Conservation (phyloP, 1,140 invertebrate genomes). For the Psilanteris sp. region DNA sequence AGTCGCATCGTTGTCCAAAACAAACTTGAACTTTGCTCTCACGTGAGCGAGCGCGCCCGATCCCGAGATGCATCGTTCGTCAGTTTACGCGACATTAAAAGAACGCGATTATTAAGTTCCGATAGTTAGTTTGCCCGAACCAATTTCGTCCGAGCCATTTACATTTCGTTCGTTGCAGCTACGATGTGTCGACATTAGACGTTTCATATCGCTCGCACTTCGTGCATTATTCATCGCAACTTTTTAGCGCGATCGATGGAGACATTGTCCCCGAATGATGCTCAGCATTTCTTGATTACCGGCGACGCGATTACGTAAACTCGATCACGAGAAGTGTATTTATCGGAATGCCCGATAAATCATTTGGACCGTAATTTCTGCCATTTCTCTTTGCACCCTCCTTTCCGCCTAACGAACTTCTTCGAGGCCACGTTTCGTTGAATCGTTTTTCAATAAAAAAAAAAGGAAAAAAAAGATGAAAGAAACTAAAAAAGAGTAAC, state of each 20-base stretch:
- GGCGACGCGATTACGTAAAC: constrained; percentile 25
- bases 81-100: constrained; percentile 35
- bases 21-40: constrained; percentile 21
- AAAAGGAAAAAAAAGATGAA: no score
- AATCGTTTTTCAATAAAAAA: constrained; percentile 18
- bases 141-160: constrained; percentile 33
- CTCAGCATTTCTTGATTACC: constrained; percentile 37
- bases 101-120: constrained; percentile 35
- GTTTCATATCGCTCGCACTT: constrained; percentile 24
- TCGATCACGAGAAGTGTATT: constrained; percentile 9
- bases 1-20: constrained; percentile 17
- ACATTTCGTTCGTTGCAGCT: constrained; percentile 31
- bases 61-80: constrained; percentile 5
- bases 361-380: constrained; percentile 61
- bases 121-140: constrained; percentile 8
- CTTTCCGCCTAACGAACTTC: constrained; percentile 37
- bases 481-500: no score
- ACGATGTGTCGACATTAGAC: constrained; percentile 27
- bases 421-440: constrained; percentile 9
- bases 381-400: constrained; percentile 54
- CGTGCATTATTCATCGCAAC: constrained; percentile 44
- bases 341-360: constrained; percentile 47
- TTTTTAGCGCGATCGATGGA: constrained; percentile 43
- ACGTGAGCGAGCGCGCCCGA: no score
- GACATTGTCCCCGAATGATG: constrained; percentile 37